These are phyloP conservation scores for Polia nebulosa DNA, from an alignment of 2,888 invertebrate genomes.

Conservation along the genomic window DNA sequence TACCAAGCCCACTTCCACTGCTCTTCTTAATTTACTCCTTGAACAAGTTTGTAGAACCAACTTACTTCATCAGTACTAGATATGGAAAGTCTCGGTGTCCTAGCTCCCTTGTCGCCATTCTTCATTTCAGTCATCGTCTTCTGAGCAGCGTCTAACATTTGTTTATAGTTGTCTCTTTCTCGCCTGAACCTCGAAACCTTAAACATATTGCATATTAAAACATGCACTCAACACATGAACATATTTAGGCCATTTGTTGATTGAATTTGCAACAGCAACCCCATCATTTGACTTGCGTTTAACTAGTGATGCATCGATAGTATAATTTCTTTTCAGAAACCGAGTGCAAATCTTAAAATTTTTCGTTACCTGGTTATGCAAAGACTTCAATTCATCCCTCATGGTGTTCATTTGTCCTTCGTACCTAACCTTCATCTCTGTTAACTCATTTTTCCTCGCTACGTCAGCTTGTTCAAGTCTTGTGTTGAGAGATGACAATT, in stretches of 20 bases:
- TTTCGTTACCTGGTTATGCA: slow-evolving; percentile 93
- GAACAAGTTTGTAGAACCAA: neutral
- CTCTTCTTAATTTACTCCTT: neutral
- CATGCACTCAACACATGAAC: neutral
- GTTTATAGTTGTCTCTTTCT: slow-evolving; percentile 97
- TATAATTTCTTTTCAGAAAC: neutral
- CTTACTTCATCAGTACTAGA: slow-evolving; percentile 94
- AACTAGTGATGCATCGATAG: too few species aligned
- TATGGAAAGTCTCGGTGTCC: slow-evolving; percentile 92
- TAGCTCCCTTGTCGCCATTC: slow-evolving; percentile 85
- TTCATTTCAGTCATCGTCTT: slow-evolving; percentile 95
- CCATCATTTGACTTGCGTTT: too few species aligned
- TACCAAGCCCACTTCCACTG: neutral
- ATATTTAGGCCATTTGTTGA: neutral
- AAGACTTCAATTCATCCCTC: slow-evolving; percentile 95
- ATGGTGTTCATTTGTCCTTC: slow-evolving; percentile 96
- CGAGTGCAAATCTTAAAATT: neutral
- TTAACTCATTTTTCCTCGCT: slow-evolving; percentile 94
- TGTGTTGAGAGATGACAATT: slow-evolving; percentile 93
- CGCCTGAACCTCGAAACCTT: slow-evolving; percentile 94
- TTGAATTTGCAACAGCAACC: too few species aligned
- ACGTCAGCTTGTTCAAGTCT: slow-evolving; percentile 93
- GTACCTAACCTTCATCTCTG: slow-evolving; percentile 95
- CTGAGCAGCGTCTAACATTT: slow-evolving; percentile 97
- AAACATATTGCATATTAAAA: slow-evolving; percentile 12